A percentile compares a stretch with the other conserved stretches of the same genome.
phyloP scores from a whole-genome alignment of 1,140 invertebrate species.

The Plectrocnemia conspersa region DNA sequence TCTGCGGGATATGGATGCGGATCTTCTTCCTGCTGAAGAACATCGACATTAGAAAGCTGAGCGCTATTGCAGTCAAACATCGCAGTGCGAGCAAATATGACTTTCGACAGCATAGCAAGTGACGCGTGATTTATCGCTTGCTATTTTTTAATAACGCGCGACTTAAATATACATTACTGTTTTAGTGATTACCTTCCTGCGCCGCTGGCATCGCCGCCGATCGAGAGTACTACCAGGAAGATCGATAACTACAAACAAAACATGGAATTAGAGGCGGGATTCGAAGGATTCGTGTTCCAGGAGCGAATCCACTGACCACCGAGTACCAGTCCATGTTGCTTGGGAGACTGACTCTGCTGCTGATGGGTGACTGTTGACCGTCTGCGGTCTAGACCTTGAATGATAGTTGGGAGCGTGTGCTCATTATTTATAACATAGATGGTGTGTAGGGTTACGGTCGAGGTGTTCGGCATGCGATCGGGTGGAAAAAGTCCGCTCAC shows the following conservation, averaged over 20 bases:
- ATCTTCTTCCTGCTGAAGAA: conserved; percentile 50
- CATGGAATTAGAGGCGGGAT: not conserved
- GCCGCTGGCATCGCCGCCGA: conserved; percentile 12
- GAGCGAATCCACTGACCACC: conserved; percentile 31
- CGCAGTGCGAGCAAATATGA: not conserved
- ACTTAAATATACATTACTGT: not conserved
- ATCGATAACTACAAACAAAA: conserved; percentile 25
- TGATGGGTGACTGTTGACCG: not conserved
- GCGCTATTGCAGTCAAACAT: not conserved
- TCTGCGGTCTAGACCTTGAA: conserved; percentile 23
- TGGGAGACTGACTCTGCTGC: not conserved
- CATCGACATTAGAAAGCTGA: conserved; percentile 24
- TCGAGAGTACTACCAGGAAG: conserved; percentile 21
- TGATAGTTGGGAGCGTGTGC: conserved; percentile 13
- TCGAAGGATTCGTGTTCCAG: not conserved
- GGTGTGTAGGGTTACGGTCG: conserved; percentile 26
- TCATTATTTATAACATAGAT: conserved; percentile 34
- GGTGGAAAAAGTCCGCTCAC: too few species aligned
- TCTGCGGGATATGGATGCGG: conserved; percentile 52
- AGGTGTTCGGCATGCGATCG: too few species aligned
- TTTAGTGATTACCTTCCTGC: conserved; percentile 27
- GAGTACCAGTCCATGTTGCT: conserved; percentile 28
- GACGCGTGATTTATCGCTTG: not conserved
- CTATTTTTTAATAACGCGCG: not conserved
- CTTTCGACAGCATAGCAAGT: not conserved